Evolutionary conservation across 2,888 invertebrate species (phyloP), one percentile per base, ranked within the genome.

Genomic region (Pomacea canaliculata): DNA sequence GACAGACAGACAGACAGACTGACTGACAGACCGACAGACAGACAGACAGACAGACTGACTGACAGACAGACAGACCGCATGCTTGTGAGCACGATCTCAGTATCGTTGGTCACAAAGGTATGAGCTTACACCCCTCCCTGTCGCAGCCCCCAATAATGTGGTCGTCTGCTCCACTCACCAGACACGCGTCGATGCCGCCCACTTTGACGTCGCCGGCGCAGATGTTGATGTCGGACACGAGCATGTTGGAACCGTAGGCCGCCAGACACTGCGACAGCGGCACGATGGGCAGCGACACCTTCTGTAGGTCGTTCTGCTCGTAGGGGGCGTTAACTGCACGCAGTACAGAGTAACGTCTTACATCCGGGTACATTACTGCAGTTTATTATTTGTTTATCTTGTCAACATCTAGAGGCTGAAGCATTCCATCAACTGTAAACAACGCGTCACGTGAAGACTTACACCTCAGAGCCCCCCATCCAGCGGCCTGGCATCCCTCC

Each of bases 111-210:
- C 23, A 23, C 23, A 23, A 23, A 23, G 23, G 23, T 23, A 23
- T 23, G 23, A 23, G 23, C 23, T 23, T 23, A 23, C 37, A 37
- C 37, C 37, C 37, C 37, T 5, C 37, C 37, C 37, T 23, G 23
- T 23, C 23, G 23, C 23, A 23, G 23, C 23, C 23, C 23, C 23
- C 23, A 23, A 23, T 23, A 37, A 5, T 37, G 5, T 5, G 37
- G 37, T 37, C 37, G 51, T 56, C 12, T 13, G 51, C 51, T 13
- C 18, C 9, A 65, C 70, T 75, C 37, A 79, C 79, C 73, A 76
- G 72, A 23, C 79, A 79, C 7, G 79, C 70, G 68, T 79, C 79
- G 27, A 73, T 77, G 19, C 79, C 79, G 0, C 79, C 79, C 13
- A 65, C 70, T 60, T 69, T 48, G n/a, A 68, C 67, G 62, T 78